Evolutionary conservation across 2,113 vertebrate species (phyloP), one percentile per base, ranked within the genome.

Genomic region (Pachypanchax playfairii): DNA sequence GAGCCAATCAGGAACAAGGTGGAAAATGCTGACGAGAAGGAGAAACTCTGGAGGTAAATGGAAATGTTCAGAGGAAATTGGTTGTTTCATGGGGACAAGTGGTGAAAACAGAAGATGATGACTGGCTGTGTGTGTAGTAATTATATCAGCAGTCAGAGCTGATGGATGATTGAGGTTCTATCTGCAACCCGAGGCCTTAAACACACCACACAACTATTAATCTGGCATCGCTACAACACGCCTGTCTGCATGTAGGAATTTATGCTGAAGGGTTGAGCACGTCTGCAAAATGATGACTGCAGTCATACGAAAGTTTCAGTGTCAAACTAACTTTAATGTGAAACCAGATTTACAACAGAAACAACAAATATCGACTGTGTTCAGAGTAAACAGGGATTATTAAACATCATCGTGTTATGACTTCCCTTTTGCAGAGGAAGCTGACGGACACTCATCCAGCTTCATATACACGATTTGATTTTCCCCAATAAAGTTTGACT

Each of bases 131-230:
- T 65, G 68, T 71, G 77, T 68, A 47, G 73, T 87, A 77, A 84
- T 87, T 82, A 84, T 78, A 68, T 78, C 57, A 73, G 65, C 73
- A 76, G 79, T 79, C 74, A 74, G 44, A 11, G 26, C 31, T 87
- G 82, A 85, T 85, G 77, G 79, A 85, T 77, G 82, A 76, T 80
- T 73, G 59, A 67, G 74, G 54, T 59, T 73, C 25, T 80, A 70
- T 78, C 74, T 82, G 61, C 70, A 72, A 72, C 73, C 64, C 1
- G 48, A 55, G 53, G 77, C 73, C 48, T 33, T 0, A 22, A 71
- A 84, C 39, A 28, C 68, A 73, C 57, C 61, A 22, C 59, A 36
- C 35, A 7, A 17, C 57, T 71, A 59, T 78, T 82, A 62, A 78
- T 82, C 73, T 67, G 64, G 64, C 73, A 82, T 55, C 38, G 17